Percentiles rank a stretch among this genome's conserved stretches.
Conservation (phyloP, 2,888 invertebrate species). For the Glyphotaelius pellucidus region DNA sequence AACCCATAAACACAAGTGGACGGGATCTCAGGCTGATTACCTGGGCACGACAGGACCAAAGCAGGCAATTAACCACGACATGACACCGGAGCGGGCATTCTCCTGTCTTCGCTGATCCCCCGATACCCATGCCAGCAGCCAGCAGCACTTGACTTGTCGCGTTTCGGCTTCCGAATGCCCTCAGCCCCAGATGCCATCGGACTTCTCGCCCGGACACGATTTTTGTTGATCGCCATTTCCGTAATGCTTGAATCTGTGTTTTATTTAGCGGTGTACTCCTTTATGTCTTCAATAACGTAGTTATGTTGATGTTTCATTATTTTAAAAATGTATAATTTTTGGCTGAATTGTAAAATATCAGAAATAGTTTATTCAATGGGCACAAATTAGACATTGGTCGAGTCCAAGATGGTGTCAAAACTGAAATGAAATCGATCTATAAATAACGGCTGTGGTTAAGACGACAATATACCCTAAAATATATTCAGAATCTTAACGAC, state of each 20-base stretch:
- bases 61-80: slow-evolving; percentile 50
- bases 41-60: slow-evolving; percentile 40
- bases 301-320: background rate
- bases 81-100: slow-evolving; percentile 49
- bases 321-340: background rate
- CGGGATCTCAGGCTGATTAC: slow-evolving; percentile 16
- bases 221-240: slow-evolving; percentile 11
- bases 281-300: too few relatives aligned
- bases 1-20: slow-evolving; percentile 29
- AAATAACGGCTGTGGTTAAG: too few relatives aligned
- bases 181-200: slow-evolving; percentile 3
- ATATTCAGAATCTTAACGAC: too few relatives aligned
- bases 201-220: slow-evolving; percentile 35
- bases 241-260: background rate
- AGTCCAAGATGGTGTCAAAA: too few relatives aligned
- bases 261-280: too few relatives aligned
- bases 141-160: background rate
- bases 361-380: too few relatives aligned
- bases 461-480: too few relatives aligned
- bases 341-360: too few relatives aligned
- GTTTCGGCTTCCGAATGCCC: slow-evolving; percentile 5
- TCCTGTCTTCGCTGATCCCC: slow-evolving; percentile 47
- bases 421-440: too few relatives aligned
- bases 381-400: too few relatives aligned
- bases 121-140: slow-evolving; percentile 17